Conservation (phyloP, 2,113 vertebrate species). For the Dicentrarchus labrax region DNA sequence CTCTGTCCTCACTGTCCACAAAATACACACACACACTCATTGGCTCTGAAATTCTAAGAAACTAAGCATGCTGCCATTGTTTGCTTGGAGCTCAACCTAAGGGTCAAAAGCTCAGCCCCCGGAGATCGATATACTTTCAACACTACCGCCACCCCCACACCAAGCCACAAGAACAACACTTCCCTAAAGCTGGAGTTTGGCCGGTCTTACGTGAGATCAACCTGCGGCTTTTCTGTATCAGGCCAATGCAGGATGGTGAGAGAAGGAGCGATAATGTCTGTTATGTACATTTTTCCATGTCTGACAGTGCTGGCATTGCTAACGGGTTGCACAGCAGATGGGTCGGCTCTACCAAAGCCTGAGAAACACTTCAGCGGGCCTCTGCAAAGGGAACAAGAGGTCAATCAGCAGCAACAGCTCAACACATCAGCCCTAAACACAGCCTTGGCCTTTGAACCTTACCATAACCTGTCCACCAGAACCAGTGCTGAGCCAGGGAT, state of each 20-base stretch:
- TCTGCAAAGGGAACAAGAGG: conserved; percentile 7
- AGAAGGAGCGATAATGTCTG: conserved; percentile 9
- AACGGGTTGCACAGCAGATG: neutral
- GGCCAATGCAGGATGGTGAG: neutral
- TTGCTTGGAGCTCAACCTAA: conserved; percentile 65
- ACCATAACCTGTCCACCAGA: conserved; percentile 16
- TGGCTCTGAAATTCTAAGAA: conserved; percentile 62
- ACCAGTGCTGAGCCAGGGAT: neutral
- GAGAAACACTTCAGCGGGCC: conserved; percentile 3
- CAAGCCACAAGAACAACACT: conserved; percentile 36
- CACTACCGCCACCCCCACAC: conserved; percentile 56
- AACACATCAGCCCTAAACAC: conserved; percentile 38
- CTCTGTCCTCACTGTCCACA: conserved; percentile 30
- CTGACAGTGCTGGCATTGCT: conserved; percentile 8
- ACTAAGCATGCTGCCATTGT: conserved; percentile 57
- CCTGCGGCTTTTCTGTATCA: conserved; percentile 15
- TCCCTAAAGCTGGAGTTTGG: conserved; percentile 44
- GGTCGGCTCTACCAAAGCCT: neutral
- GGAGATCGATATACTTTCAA: conserved; percentile 77
- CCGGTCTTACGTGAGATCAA: conserved; percentile 6
- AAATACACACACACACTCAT: conserved; percentile 15
- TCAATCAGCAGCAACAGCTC: conserved; percentile 19
- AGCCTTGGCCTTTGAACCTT: conserved; percentile 60
- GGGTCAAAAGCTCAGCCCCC: conserved; percentile 69
- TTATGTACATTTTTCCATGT: neutral